Evolutionary conservation across 2,797 vertebrate species (phyloP).

Genomic region (Sebastes matsubarae): DNA sequence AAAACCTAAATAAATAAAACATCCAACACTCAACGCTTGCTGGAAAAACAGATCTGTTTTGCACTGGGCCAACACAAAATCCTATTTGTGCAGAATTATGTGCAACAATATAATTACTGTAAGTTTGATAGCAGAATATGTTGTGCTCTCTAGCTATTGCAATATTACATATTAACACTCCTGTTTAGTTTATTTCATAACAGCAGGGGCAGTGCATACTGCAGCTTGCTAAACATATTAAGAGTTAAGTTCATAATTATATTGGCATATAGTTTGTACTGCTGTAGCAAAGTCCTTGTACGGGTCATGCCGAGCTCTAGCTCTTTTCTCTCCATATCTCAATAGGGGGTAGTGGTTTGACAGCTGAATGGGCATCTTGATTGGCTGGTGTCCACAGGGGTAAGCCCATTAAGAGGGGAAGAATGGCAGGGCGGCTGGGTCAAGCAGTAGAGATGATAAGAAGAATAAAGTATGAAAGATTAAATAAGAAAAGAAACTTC

Average conservation of each 20-base stretch:
- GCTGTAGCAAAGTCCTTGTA: slow-evolving; percentile 62
- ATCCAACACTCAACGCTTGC: not conserved
- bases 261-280: slow-evolving; percentile 25
- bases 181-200: not conserved
- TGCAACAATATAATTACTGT: not conserved
- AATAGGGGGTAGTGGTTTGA: slow-evolving; percentile 52
- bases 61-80: not conserved
- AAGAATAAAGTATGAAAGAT: slow-evolving; percentile 66
- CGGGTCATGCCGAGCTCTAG: slow-evolving; percentile 48
- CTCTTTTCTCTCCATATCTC: slow-evolving; percentile 60
- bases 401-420: slow-evolving; percentile 72
- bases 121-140: not conserved
- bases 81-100: not conserved
- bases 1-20: not conserved
- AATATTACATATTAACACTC: not conserved
- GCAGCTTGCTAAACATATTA: not conserved
- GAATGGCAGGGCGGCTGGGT: slow-evolving; percentile 67
- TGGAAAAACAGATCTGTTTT: not conserved
- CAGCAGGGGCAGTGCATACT: not conserved
- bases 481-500: slow-evolving; percentile 61
- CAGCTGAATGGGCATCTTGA: slow-evolving; percentile 74
- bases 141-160: not conserved
- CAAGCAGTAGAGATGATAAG: slow-evolving; percentile 66
- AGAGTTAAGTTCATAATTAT: slow-evolving; percentile 41
- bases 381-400: slow-evolving; percentile 66